Base-by-base conservation (phyloP, 2,888 invertebrate species). In the Colostygia pectinataria region DNA sequence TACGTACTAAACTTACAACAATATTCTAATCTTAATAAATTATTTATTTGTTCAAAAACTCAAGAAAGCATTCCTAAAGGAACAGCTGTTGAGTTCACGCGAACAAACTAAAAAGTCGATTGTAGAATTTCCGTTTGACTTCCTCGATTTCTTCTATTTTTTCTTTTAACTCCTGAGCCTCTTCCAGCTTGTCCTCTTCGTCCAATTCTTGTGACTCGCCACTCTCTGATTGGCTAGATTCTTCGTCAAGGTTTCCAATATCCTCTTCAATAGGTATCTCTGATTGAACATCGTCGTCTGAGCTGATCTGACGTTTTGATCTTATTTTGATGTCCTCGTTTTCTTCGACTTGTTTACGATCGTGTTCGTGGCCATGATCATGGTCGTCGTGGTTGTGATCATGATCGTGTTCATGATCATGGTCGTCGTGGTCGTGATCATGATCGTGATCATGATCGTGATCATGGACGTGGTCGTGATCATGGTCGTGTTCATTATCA, bases 41-140 rank as follows among this genome's bases (percentile, higher is more conserved):
- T 53, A 44, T 34, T 55, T 50, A 52, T 63, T 48, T 53, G 41
- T 32, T 68, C 61, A 55, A 57, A 61, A 68, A 69, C 70, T 77
- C 75, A 74, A 74, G 58, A 34, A 31, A 55, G 65, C 76, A 73
- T 77, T 81, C 65, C 68, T 36, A n/a, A 20, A 6, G 59, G 71
- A 74, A 68, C 56, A 75, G 73, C 71, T 59, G 72, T 70, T 63
- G 71, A 75, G 76, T 56, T 60, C 65, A 83, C 48, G 68, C 70
- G 28, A 71, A 66, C 50, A 67, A 57, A 60, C 71, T 72, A 34
- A 77, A 68, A 24, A 84, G 56, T 48, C 68, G 70, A 45, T 61
- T 72, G 56, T 81, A 78, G 50, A 83, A 73, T 14, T 52, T 65
- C 39, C 57, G 58, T 46, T 59, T 55, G 1, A 56, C 44, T 25